phyloP scores from a whole-genome alignment of 2,888 invertebrate genomes.

The Aphidius colemani region DNA sequence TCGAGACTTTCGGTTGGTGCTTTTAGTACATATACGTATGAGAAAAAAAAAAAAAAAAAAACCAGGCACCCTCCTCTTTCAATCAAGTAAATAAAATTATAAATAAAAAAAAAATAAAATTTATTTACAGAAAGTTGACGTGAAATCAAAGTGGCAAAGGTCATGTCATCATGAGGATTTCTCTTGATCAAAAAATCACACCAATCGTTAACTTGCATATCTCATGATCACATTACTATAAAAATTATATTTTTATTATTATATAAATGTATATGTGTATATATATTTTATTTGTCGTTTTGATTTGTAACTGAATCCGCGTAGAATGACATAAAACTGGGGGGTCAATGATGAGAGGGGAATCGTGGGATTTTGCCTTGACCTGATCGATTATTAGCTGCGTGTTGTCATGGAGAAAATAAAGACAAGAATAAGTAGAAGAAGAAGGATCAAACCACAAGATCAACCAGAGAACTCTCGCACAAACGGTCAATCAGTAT shows the following conservation, averaged over 20 bases:
- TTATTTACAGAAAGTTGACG: too few species aligned
- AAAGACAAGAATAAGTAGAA: conserved; percentile 22
- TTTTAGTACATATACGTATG: conserved; percentile 15
- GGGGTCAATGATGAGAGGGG: conserved; percentile 11
- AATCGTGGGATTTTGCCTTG: conserved; percentile 41
- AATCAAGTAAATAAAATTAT: too few species aligned
- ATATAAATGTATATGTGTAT: too few species aligned
- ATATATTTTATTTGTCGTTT: too few species aligned
- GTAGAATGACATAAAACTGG: not conserved
- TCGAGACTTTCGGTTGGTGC: conserved; percentile 7
- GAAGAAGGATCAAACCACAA: too few species aligned
- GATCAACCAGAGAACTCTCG: conserved; percentile 8
- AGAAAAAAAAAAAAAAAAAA: conserved; percentile 25
- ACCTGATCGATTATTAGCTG: conserved; percentile 46
- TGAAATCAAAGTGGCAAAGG: conserved; percentile 30
- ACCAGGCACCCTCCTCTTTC: conserved; percentile 3
- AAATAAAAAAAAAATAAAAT: too few species aligned
- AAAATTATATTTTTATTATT: too few species aligned
- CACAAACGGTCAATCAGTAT: conserved; percentile 49
- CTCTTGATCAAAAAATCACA: conserved; percentile 9
- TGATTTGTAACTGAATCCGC: conserved; percentile 6
- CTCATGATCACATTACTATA: conserved; percentile 1
- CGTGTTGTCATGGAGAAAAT: conserved; percentile 20
- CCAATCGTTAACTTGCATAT: conserved; percentile 18
- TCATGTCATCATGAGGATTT: conserved; percentile 25